These are phyloP conservation scores for Mamestra configurata DNA, from an alignment of 1,140 invertebrate genomes.

Conservation along the genomic window DNA sequence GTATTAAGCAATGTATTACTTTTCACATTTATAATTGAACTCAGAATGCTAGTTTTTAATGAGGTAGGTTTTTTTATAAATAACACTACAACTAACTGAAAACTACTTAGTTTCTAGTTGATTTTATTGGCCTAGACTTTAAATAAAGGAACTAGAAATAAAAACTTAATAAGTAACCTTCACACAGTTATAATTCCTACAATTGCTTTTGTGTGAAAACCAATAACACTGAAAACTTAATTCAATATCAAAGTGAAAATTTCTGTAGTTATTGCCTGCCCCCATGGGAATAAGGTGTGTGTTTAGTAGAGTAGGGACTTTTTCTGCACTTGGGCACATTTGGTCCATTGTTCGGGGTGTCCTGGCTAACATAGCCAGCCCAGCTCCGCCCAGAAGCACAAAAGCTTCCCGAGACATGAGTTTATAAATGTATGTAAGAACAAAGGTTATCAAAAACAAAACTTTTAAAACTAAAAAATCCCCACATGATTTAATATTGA, in stretches of 20 bases:
- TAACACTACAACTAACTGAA: neutral
- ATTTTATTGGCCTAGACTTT: slow-evolving; percentile 10
- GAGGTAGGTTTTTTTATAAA: neutral
- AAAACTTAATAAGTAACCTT: neutral
- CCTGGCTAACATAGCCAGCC: no score
- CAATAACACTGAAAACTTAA: neutral
- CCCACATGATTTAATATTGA: no score
- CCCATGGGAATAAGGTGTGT: no score
- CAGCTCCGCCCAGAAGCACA: no score
- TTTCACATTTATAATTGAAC: neutral
- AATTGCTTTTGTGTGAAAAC: neutral
- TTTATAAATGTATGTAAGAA: no score
- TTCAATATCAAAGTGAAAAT: slow-evolving; percentile 2
- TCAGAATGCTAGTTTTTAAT: neutral
- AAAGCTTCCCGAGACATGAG: no score
- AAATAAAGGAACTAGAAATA: neutral
- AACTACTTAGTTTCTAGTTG: slow-evolving; percentile 18
- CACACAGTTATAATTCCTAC: slow-evolving; percentile 1
- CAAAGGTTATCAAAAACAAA: no score
- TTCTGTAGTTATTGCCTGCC: no score
- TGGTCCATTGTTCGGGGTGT: no score
- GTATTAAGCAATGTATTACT: neutral
- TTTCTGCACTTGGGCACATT: no score
- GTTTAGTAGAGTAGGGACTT: no score
- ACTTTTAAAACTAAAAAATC: no score